Evolutionary conservation across 2,113 vertebrate species (phyloP), one percentile per base, ranked within the genome.

Genomic region (Odontophorus gujanensis): DNA sequence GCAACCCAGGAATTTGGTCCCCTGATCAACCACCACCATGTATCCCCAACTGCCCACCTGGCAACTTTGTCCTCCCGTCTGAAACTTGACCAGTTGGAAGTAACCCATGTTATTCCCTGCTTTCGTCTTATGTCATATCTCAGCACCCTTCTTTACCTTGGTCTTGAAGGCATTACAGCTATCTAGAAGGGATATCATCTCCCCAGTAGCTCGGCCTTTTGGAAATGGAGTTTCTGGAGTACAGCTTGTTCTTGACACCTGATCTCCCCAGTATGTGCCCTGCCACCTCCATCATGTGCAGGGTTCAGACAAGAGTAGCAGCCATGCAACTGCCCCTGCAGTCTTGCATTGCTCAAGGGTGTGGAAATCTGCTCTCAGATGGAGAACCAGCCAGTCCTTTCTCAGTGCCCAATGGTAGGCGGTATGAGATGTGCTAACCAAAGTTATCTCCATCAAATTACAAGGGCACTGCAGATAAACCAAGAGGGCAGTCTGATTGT

Each of bases 351-450:
- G 48, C 24, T 57, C 2, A 4, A 48, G 19, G 20, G 4, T 81
- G 59, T 66, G 55, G 36, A 89, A n/a, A 59, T 72, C 26, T 67
- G 38, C 43, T 7, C 43, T 76, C 7, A 17, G 34, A 34, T 17
- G 5, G 59, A 47, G 26, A 87, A 79, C 9, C 21, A 71, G 21
- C 0, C 2, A 14, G 38, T 58, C 26, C 38, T 67, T 61, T 71
- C 51, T 18, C 15, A 24, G 11, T 30, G 7, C 20, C 36, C 7
- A 3, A 0, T 69, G 42, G 19, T 9, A 71, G 17, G 14, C 19
- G 51, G 22, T 3, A 7, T 28, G 12, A 22, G 30, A 38, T 0
- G 1, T 53, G 50, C 13, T 77, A 42, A 47, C 28, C 1, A 0
- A 85, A 53, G 26, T 3, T n/a, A 16, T 43, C 0, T 1, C 7